phyloP scores from a whole-genome alignment of 2,113 vertebrate genomes.

The Rhea pennata region DNA sequence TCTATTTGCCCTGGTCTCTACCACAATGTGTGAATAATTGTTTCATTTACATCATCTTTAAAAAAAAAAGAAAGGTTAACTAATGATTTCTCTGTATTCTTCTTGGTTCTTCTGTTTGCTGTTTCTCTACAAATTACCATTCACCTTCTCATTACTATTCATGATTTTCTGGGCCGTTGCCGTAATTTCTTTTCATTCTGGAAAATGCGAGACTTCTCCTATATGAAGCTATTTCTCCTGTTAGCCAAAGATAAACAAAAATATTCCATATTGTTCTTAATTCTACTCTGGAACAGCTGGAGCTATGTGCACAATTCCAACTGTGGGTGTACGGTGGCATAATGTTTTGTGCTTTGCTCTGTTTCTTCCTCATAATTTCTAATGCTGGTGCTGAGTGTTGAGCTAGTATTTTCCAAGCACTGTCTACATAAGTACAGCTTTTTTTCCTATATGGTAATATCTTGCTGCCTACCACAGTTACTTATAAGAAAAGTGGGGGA shows the following conservation, averaged over 20 bases:
- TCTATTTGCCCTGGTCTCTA: not conserved
- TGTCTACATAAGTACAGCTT: not conserved
- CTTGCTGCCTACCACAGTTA: not conserved
- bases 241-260: not conserved
- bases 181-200: not conserved
- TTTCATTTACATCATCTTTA: not conserved
- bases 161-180: not conserved
- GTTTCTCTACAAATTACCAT: not conserved
- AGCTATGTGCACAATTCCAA: not conserved
- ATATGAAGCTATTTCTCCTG: not conserved
- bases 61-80: not conserved
- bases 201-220: not conserved
- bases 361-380: not conserved
- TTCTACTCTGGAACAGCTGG: not conserved
- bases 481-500: not conserved
- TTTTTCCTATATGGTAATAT: not conserved
- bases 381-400: accelerated
- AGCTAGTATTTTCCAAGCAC: not conserved
- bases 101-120: not conserved
- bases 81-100: not conserved
- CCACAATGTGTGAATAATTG: not conserved
- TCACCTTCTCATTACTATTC: not conserved
- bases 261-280: not conserved
- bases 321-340: not conserved
- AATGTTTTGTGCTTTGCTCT: not conserved